These are phyloP conservation scores for Geotrypetes seraphini DNA, from an alignment of 2,797 vertebrate species.

Conservation along the genomic window DNA sequence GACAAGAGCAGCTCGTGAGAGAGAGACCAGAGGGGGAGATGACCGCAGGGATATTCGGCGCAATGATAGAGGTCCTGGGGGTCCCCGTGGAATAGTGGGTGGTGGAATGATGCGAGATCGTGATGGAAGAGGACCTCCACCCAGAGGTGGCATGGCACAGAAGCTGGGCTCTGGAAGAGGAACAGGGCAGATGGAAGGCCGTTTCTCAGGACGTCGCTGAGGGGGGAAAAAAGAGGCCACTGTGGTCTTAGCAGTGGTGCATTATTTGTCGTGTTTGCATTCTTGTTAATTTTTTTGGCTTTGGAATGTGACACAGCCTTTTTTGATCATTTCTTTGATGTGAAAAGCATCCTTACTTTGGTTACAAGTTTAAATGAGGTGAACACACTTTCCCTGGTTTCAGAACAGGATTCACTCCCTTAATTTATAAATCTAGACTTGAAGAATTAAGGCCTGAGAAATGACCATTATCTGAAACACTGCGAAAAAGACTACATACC, in stretches of 20 bases:
- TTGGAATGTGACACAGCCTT: constrained; percentile 94
- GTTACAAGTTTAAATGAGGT: constrained; percentile 78
- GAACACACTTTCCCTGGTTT: constrained; percentile 69
- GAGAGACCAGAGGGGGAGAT: constrained; percentile 76
- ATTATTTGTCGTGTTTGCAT: constrained; percentile 81
- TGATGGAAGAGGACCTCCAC: constrained; percentile 78
- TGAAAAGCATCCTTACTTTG: constrained; percentile 75
- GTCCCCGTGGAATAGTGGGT: constrained; percentile 70
- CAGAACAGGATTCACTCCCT: constrained; percentile 74
- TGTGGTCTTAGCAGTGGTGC: constrained; percentile 67
- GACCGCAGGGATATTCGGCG: constrained; percentile 74
- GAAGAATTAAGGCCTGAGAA: constrained; percentile 54
- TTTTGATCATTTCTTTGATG: constrained; percentile 75
- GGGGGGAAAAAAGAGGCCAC: constrained; percentile 34
- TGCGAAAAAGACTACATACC: constrained; percentile 49
- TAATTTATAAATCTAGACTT: constrained; percentile 75
- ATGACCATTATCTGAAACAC: constrained; percentile 42
- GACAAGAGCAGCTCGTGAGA: constrained; percentile 79
- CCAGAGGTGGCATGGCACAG: constrained; percentile 72
- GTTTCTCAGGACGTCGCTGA: constrained; percentile 84
- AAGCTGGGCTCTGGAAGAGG: constrained; percentile 74
- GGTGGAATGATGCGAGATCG: constrained; percentile 84
- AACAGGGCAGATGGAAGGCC: constrained; percentile 73
- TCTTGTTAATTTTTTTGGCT: constrained; percentile 81
- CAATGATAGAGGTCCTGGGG: constrained; percentile 74